A percentile compares a stretch with the other conserved stretches of the same genome.
Evolutionary conservation across 2,797 vertebrate genomes (phyloP).

Genomic region (Argentina silus): DNA sequence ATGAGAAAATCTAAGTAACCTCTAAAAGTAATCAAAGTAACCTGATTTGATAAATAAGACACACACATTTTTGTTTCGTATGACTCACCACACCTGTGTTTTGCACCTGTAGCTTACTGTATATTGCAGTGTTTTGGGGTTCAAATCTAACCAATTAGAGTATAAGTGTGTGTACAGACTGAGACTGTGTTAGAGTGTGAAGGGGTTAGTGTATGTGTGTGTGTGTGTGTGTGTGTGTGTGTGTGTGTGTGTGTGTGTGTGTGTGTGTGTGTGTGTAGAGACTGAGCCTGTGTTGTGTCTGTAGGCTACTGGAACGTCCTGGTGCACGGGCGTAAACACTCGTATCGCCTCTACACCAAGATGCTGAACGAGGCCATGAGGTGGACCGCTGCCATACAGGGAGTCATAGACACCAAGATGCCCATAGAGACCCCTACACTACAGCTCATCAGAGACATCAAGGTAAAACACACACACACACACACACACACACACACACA

Average conservation of each 20-base stretch:
- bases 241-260: background rate
- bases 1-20: no score
- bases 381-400: constrained; percentile 89
- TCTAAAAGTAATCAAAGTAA: no score
- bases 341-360: constrained; percentile 89
- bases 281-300: constrained; percentile 2
- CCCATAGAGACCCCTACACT: constrained; percentile 93
- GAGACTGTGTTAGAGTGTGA: background rate
- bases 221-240: no score
- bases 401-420: constrained; percentile 90
- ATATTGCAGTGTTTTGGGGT: background rate
- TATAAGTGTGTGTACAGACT: background rate
- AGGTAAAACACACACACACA: constrained; percentile 69
- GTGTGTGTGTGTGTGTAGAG: background rate
- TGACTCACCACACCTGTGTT: no score
- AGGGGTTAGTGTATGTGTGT: no score
- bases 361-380: constrained; percentile 91
- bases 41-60: no score
- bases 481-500: background rate
- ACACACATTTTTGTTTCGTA: no score
- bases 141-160: no score
- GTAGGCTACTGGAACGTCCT: constrained; percentile 93
- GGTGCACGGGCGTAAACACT: constrained; percentile 90
- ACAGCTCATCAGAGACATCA: constrained; percentile 92
- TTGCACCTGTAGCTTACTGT: background rate